Conservation (phyloP, 2,113 vertebrate genomes). For the Hydropotes inermis region DNA sequence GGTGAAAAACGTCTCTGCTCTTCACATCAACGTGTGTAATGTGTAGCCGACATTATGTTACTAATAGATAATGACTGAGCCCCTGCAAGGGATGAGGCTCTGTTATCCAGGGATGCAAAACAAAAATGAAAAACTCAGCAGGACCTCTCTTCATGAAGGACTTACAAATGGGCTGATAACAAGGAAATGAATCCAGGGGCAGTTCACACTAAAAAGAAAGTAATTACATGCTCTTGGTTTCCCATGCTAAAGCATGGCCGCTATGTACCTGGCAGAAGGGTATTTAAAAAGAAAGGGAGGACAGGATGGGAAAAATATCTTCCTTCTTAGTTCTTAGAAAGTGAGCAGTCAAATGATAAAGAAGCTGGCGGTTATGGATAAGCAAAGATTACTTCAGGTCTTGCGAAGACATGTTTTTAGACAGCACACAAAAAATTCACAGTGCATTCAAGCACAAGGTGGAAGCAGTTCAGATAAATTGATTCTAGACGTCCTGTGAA, state of each 20-base stretch:
- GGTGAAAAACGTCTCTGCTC: background rate
- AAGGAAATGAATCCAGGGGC: background rate
- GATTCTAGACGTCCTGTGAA: background rate
- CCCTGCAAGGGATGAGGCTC: background rate
- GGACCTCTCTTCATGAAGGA: background rate
- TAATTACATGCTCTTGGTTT: background rate
- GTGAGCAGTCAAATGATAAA: background rate
- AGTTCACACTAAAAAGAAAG: background rate
- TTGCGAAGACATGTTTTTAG: background rate
- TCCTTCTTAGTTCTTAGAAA: background rate
- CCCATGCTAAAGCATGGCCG: background rate
- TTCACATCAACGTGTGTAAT: background rate
- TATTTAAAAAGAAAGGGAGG: background rate
- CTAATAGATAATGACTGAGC: background rate
- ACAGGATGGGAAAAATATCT: background rate
- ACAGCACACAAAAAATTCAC: background rate
- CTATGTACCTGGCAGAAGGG: background rate
- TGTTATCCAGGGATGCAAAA: background rate
- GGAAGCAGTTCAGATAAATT: background rate
- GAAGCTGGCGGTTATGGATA: background rate
- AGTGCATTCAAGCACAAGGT: background rate
- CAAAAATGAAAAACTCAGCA: background rate
- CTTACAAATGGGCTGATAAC: background rate
- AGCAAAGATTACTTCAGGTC: background rate
- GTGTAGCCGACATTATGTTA: background rate